Conservation (phyloP, 1,140 invertebrate species). For the Spodoptera frugiperda region DNA sequence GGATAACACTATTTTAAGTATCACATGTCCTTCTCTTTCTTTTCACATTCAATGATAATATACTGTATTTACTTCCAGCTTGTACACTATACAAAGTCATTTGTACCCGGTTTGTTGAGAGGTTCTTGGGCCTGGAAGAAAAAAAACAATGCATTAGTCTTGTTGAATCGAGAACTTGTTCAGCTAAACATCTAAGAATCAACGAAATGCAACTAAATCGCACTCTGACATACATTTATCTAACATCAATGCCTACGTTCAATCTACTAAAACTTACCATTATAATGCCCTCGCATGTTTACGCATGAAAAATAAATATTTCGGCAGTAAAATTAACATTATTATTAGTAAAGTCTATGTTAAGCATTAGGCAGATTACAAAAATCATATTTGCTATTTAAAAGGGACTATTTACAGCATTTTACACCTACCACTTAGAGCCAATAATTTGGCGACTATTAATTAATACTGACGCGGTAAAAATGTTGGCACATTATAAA, state of each 20-base stretch:
- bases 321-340: constrained; percentile 78
- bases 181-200: constrained; percentile 28
- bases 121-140: constrained; percentile 90
- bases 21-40: constrained; percentile 84
- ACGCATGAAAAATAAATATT: constrained; percentile 85
- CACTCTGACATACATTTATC: constrained; percentile 24
- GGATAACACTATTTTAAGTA: constrained; percentile 77
- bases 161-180: not conserved
- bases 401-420: constrained; percentile 79
- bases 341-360: constrained; percentile 62
- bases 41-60: constrained; percentile 82
- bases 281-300: constrained; percentile 80
- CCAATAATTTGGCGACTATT: constrained; percentile 81
- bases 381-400: constrained; percentile 63
- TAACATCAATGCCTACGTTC: constrained; percentile 23
- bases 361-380: constrained; percentile 66
- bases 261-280: constrained; percentile 79
- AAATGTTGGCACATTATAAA: constrained; percentile 84
- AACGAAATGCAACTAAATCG: constrained; percentile 41
- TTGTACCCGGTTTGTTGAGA: constrained; percentile 90
- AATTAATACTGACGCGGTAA: constrained; percentile 87
- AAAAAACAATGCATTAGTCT: constrained; percentile 59
- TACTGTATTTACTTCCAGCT: constrained; percentile 81
- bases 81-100: constrained; percentile 89
- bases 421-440: constrained; percentile 71